phyloP scores from a whole-genome alignment of 2,888 invertebrate species.

The Trilocha varians region DNA sequence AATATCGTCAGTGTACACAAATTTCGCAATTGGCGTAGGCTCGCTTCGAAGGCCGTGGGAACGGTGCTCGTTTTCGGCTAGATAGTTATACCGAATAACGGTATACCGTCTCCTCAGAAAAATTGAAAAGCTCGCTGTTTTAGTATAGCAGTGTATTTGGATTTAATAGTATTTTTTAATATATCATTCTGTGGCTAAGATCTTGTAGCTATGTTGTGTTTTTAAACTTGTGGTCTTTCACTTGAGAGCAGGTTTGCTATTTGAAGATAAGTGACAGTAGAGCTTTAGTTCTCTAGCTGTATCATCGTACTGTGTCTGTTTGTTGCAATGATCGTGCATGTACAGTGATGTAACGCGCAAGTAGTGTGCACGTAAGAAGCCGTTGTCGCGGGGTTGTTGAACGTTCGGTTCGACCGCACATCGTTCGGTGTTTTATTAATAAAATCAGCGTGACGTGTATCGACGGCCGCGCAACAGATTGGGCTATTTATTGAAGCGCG shows the following conservation, averaged over 20 bases:
- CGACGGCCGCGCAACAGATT: slow-evolving; percentile 51
- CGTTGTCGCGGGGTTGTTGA: slow-evolving; percentile 58
- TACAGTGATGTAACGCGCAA: slow-evolving; percentile 39
- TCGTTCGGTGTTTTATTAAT: slow-evolving; percentile 65
- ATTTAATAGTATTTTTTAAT: too few species aligned
- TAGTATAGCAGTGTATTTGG: too few species aligned
- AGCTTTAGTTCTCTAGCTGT: too few species aligned
- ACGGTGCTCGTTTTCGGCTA: slow-evolving; percentile 25
- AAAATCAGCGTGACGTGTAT: slow-evolving; percentile 65
- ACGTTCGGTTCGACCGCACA: slow-evolving; percentile 42
- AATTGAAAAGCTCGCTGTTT: background rate
- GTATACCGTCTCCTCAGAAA: slow-evolving; percentile 18
- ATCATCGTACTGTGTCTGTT: too few species aligned
- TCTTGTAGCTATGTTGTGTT: too few species aligned
- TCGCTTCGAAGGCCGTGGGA: slow-evolving; percentile 53
- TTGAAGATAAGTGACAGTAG: too few species aligned
- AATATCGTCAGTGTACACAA: slow-evolving; percentile 33
- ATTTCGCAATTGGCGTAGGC: slow-evolving; percentile 37
- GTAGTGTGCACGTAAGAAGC: slow-evolving; percentile 37
- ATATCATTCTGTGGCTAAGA: too few species aligned
- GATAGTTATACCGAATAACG: slow-evolving; percentile 38
- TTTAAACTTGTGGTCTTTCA: too few species aligned
- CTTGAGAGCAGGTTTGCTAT: too few species aligned
- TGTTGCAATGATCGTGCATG: slow-evolving; percentile 23
- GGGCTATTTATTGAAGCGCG: slow-evolving; percentile 63